These are phyloP conservation scores for Setophaga kirtlandii DNA, from an alignment of 2,113 vertebrate species.

Conservation along the genomic window DNA sequence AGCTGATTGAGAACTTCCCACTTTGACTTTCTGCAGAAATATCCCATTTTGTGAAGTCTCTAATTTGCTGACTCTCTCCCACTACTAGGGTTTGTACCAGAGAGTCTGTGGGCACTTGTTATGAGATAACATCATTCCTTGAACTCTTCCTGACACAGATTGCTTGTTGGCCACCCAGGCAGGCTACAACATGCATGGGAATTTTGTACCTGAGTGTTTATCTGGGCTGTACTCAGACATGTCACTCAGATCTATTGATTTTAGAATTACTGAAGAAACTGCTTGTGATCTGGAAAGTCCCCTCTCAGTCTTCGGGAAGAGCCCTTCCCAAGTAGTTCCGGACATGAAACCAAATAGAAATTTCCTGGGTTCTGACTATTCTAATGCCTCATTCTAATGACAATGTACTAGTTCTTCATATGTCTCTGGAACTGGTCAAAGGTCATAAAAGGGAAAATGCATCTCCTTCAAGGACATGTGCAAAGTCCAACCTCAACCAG, in stretches of 20 bases:
- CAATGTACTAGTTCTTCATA: not conserved
- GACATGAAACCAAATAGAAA: not conserved
- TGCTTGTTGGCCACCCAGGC: not conserved
- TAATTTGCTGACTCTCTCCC: not conserved
- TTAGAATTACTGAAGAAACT: not conserved
- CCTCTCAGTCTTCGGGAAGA: not conserved
- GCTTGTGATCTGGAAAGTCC: constrained; percentile 11
- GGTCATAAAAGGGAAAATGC: not conserved
- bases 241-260: not conserved
- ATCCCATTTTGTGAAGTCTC: not conserved
- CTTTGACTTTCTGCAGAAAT: not conserved
- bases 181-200: not conserved
- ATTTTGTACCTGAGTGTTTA: not conserved
- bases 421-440: not conserved
- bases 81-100: not conserved
- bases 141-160: not conserved
- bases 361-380: not conserved
- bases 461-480: not conserved
- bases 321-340: not conserved
- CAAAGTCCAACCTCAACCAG: not conserved
- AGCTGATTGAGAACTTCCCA: not conserved
- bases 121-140: not conserved
- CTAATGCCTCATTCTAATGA: not conserved
- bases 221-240: not conserved
- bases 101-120: not conserved